These are phyloP conservation scores for Pollenia angustigena DNA, from an alignment of 2,888 invertebrate genomes.

Conservation along the genomic window DNA sequence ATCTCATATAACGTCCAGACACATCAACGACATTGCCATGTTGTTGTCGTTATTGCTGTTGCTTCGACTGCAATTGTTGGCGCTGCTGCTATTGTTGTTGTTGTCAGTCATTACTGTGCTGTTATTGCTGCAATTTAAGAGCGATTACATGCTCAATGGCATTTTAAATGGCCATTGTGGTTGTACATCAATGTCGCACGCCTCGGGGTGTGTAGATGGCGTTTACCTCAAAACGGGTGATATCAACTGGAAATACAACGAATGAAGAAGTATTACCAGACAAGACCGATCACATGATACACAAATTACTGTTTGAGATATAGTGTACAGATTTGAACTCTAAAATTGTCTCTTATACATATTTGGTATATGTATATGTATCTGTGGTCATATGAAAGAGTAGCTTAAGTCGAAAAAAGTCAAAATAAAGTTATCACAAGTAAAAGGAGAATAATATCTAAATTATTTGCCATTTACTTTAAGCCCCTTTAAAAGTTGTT, in stretches of 20 bases:
- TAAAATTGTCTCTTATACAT: no score
- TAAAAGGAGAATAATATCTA: no score
- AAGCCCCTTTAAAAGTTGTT: no score
- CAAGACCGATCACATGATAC: background rate
- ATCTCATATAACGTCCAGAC: constrained; percentile 39
- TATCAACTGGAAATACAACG: constrained; percentile 45
- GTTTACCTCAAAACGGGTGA: constrained; percentile 62
- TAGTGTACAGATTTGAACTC: no score
- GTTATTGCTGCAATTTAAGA: constrained; percentile 71
- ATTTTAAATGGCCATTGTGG: constrained; percentile 73
- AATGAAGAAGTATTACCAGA: background rate
- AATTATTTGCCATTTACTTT: no score
- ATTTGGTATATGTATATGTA: no score
- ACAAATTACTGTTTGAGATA: background rate
- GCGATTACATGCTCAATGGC: constrained; percentile 75
- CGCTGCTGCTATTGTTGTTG: constrained; percentile 17
- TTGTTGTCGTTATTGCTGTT: constrained; percentile 27
- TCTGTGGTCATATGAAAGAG: no score
- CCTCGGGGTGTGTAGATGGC: constrained; percentile 71
- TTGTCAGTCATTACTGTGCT: constrained; percentile 35
- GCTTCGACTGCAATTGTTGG: background rate
- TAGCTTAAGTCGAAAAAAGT: no score
- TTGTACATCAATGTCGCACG: constrained; percentile 73
- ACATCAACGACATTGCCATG: constrained; percentile 47
- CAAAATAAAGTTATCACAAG: no score